A percentile compares a stretch with the other conserved stretches of the same genome.
Conservation (phyloP, 2,888 invertebrate genomes). For the Melieria crassipennis region DNA sequence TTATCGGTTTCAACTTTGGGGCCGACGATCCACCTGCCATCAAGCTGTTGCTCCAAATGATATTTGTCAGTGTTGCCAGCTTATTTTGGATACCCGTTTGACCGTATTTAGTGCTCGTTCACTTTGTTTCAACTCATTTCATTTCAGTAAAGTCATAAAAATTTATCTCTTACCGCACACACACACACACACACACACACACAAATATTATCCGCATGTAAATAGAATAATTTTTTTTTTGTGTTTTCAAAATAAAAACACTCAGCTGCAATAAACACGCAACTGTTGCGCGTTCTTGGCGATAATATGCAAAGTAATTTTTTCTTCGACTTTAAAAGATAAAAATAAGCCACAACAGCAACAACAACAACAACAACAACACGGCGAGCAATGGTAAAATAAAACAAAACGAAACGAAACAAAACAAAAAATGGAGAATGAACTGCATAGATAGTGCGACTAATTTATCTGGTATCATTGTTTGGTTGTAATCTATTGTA, state of each 20-base stretch:
- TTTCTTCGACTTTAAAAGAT: neutral
- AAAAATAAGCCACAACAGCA: too few relatives aligned
- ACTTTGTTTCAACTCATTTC: neutral
- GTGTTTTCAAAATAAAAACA: neutral
- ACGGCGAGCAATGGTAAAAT: too few relatives aligned
- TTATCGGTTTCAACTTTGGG: too few relatives aligned
- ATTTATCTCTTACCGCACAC: conserved; percentile 39
- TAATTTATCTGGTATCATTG: conserved; percentile 41
- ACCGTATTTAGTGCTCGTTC: neutral
- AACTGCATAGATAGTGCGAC: conserved; percentile 41
- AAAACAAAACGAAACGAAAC: too few relatives aligned
- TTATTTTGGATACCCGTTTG: neutral
- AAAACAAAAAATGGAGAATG: neutral
- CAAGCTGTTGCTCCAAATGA: too few relatives aligned
- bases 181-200: too few relatives aligned
- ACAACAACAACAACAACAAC: too few relatives aligned
- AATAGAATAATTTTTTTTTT: neutral
- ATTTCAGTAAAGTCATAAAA: conserved; percentile 39
- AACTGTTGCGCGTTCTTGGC: conserved; percentile 22
- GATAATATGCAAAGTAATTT: conserved; percentile 29
- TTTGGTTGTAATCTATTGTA: conserved; percentile 20
- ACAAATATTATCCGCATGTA: too few relatives aligned
- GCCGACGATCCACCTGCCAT: too few relatives aligned
- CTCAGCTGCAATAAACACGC: conserved; percentile 6
- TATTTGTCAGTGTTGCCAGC: too few relatives aligned